Evolutionary conservation across 2,797 vertebrate genomes (phyloP).

Genomic region (Nasua narica): DNA sequence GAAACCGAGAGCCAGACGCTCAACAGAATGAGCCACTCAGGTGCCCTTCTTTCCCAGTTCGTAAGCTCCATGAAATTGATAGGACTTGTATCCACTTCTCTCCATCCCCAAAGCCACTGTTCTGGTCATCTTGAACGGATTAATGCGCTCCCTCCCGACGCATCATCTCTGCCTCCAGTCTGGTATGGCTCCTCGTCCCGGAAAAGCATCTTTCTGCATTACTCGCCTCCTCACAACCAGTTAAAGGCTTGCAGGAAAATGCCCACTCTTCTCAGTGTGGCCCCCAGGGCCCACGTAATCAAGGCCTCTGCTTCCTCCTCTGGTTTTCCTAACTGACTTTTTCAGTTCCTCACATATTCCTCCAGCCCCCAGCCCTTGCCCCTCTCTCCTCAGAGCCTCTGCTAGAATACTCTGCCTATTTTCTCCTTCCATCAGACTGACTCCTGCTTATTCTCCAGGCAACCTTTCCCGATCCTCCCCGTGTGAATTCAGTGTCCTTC

Average conservation of each 20-base stretch:
- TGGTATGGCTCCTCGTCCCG: neutral
- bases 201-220: neutral
- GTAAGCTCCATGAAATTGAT: neutral
- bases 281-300: neutral
- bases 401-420: neutral
- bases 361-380: neutral
- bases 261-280: neutral
- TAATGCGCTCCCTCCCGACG: fast-evolving
- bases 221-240: neutral
- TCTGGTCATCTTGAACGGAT: neutral
- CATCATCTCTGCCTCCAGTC: neutral
- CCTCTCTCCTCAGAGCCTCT: neutral
- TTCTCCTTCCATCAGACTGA: neutral
- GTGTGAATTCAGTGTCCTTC: neutral
- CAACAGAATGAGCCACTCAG: neutral
- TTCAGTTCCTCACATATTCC: neutral
- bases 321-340: neutral
- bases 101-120: neutral
- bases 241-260: neutral
- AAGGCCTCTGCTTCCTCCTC: neutral
- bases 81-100: neutral
- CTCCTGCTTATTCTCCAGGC: neutral
- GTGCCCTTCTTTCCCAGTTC: neutral
- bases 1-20: neutral
- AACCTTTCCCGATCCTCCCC: neutral